These are phyloP conservation scores for Monochamus alternatus DNA, from an alignment of 2,888 invertebrate species.

Conservation along the genomic window DNA sequence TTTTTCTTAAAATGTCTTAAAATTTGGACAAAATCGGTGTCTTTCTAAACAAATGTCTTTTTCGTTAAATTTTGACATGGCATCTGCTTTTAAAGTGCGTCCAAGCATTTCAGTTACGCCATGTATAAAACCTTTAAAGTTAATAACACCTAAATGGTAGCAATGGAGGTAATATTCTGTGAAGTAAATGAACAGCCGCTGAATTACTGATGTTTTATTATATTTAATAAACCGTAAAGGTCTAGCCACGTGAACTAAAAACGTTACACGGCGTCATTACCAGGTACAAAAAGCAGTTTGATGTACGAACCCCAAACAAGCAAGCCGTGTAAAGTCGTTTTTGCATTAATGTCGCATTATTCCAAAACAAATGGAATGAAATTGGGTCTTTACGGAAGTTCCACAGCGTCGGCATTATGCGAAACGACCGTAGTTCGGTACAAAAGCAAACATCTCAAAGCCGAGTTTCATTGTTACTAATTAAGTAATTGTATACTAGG, in stretches of 20 bases:
- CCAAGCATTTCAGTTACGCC: too few species aligned
- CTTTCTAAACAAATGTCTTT: too few species aligned
- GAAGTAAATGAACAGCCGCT: too few species aligned
- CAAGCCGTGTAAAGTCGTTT: slow-evolving; percentile 39
- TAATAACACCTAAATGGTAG: neutral
- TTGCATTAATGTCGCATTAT: slow-evolving; percentile 56
- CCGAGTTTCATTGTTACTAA: slow-evolving; percentile 47
- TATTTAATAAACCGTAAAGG: slow-evolving; percentile 10
- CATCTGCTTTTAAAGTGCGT: too few species aligned
- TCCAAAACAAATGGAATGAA: slow-evolving; percentile 56
- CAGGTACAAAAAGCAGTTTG: slow-evolving; percentile 33
- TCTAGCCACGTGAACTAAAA: neutral
- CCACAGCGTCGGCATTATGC: slow-evolving; percentile 44
- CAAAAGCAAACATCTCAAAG: slow-evolving; percentile 47
- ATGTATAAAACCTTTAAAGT: neutral
- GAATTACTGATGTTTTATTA: too few species aligned
- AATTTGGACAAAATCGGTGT: too few species aligned
- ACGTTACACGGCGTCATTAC: slow-evolving; percentile 4
- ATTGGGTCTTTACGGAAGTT: slow-evolving; percentile 57
- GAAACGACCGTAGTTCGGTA: slow-evolving; percentile 42
- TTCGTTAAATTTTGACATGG: too few species aligned
- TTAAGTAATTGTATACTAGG: slow-evolving; percentile 49
- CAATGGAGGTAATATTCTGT: too few species aligned
- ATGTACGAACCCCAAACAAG: slow-evolving; percentile 26
- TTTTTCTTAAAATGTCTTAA: too few species aligned